Evolutionary conservation across 2,797 vertebrate genomes (phyloP), one percentile per base, ranked within the genome.

Genomic region (Alfaro cultratus): DNA sequence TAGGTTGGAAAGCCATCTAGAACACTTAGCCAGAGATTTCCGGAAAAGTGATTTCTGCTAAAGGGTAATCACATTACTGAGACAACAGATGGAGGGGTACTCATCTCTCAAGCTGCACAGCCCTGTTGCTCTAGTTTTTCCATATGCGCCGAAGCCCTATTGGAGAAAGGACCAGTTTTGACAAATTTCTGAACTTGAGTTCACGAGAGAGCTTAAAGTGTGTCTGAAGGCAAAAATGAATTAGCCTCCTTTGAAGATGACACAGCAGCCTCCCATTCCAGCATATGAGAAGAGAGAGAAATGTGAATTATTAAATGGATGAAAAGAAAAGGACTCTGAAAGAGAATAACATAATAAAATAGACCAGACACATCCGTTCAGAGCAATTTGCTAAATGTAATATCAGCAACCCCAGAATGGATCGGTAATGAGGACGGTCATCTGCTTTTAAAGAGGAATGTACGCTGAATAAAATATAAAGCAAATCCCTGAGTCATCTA

Each of bases 11-110:
- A 72, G 85, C 84, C 83, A 89, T 91, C 88, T 87, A 80, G 91
- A 93, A 92, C 83, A 90, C 83, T 92, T 91, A 86, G 80, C 86
- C 79, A 47, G 82, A 92, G 91, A 91, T 91, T 91, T 91, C 83
- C 31, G 45, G 89, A 80, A 86, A 85, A 83, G 60, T 34, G 84
- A 86, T 73, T 73, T 73, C 83, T 83, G 79, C 90, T 88, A 85
- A 90, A 93, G 87, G 90, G 89, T 93, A 94, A 94, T 95, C 90
- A 93, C 88, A 91, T 92, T 91, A 93, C 78, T 64, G 79, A 79
- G 77, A 83, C 51, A 51, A 89, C 90, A 95, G 92, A 92, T 92
- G 91, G 93, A 85, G 84, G 83, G 85, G 85, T 78, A 77, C 87
- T 88, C 88, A 83, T 89, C 83, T 86, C 82, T 85, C 85, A 81